Evolutionary conservation across 2,113 vertebrate species (phyloP).

Genomic region (Ascaphus truei): DNA sequence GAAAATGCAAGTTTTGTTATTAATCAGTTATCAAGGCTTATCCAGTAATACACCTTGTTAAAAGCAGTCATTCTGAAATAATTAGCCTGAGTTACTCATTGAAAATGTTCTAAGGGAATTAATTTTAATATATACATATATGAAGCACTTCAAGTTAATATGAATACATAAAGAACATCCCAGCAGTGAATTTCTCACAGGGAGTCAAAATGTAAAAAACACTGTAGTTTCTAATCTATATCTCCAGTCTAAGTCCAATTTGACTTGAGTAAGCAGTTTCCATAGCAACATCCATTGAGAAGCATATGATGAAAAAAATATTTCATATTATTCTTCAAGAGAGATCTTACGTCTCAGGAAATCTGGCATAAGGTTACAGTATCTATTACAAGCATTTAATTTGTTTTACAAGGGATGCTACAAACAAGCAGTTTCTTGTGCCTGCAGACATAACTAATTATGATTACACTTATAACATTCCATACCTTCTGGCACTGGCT

Average conservation of each 20-base stretch:
- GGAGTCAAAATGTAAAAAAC: no score
- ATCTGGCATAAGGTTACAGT: not conserved
- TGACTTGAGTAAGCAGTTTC: no score
- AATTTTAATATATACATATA: no score
- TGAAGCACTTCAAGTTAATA: no score
- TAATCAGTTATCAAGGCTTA: not conserved
- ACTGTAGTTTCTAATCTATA: no score
- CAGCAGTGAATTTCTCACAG: no score
- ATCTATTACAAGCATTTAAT: not conserved
- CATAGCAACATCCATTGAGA: not conserved
- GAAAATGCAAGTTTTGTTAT: not conserved
- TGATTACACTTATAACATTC: not conserved
- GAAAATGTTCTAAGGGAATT: no score
- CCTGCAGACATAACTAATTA: slow-evolving; percentile 11
- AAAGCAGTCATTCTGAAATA: not conserved
- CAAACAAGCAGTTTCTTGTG: slow-evolving; percentile 1
- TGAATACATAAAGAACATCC: no score
- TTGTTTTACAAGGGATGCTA: not conserved
- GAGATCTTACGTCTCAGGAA: not conserved
- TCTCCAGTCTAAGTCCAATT: no score
- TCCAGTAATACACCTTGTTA: not conserved
- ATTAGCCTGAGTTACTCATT: not conserved
- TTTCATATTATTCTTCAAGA: not conserved
- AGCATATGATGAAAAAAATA: no score
- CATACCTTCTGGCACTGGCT: not conserved